phyloP scores from a whole-genome alignment of 2,113 vertebrate genomes.

The Semnornis frantzii region DNA sequence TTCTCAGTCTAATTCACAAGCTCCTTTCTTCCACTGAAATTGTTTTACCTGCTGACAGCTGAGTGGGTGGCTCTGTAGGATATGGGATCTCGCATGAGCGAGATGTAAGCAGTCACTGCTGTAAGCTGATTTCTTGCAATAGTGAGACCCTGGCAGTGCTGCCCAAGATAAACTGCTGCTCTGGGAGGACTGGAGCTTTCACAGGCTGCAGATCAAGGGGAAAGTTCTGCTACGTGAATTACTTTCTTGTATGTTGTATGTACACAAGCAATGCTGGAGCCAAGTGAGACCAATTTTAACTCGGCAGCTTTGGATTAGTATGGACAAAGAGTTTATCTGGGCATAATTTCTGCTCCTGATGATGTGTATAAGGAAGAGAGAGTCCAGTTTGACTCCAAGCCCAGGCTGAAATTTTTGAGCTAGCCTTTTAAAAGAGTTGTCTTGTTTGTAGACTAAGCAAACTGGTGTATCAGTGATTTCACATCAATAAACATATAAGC shows the following conservation, averaged over 20 bases:
- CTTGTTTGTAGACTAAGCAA: slow-evolving; percentile 37
- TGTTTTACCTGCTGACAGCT: slow-evolving; percentile 20
- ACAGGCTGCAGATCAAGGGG: not conserved
- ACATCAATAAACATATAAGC: not conserved
- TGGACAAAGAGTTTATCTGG: not conserved
- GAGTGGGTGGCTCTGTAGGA: not conserved
- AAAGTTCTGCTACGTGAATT: not conserved
- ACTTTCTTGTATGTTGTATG: not conserved
- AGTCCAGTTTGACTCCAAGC: not conserved
- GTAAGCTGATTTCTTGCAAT: not conserved
- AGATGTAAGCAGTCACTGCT: not conserved
- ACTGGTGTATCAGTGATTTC: not conserved
- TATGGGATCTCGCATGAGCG: not conserved
- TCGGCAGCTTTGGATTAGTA: fast-evolving
- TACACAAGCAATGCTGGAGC: not conserved
- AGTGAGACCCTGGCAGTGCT: not conserved
- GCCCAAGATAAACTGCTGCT: not conserved
- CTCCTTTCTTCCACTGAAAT: not conserved
- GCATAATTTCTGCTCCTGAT: not conserved
- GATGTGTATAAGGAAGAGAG: not conserved
- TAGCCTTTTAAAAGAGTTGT: not conserved
- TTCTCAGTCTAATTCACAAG: not conserved
- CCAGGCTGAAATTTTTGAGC: not conserved
- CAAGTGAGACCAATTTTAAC: not conserved
- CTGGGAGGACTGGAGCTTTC: not conserved